phyloP scores from a whole-genome alignment of 2,113 vertebrate species.

The Cinclus cinclus region DNA sequence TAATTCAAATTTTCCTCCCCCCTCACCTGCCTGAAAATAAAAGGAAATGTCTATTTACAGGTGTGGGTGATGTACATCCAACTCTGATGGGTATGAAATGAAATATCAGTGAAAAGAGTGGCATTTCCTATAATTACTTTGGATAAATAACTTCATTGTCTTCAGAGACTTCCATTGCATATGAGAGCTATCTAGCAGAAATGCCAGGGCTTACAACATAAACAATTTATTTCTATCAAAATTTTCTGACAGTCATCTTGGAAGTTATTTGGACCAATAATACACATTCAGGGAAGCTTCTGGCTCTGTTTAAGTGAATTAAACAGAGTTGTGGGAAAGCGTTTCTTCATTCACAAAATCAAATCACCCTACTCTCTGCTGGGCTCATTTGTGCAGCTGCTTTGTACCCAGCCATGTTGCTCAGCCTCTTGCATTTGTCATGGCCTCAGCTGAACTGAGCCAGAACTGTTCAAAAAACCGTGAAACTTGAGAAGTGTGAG shows the following conservation, averaged over 20 bases:
- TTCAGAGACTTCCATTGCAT: background rate
- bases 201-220: background rate
- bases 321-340: background rate
- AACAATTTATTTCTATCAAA: background rate
- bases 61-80: background rate
- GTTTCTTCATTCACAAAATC: background rate
- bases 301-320: background rate
- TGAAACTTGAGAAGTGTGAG: background rate
- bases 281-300: background rate
- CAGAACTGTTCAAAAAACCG: background rate
- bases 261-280: background rate
- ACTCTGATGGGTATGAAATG: background rate
- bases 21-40: background rate
- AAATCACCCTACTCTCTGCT: background rate
- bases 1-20: background rate
- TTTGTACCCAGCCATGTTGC: background rate
- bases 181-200: background rate
- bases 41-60: background rate
- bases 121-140: background rate
- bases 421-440: background rate
- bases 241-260: background rate
- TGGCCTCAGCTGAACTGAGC: background rate
- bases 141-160: background rate
- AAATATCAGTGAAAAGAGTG: background rate
- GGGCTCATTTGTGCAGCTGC: background rate